Percentiles rank a stretch among this genome's conserved stretches.
Evolutionary conservation across 2,888 invertebrate genomes (phyloP).

Genomic region (Cryptophagus acutangulus): DNA sequence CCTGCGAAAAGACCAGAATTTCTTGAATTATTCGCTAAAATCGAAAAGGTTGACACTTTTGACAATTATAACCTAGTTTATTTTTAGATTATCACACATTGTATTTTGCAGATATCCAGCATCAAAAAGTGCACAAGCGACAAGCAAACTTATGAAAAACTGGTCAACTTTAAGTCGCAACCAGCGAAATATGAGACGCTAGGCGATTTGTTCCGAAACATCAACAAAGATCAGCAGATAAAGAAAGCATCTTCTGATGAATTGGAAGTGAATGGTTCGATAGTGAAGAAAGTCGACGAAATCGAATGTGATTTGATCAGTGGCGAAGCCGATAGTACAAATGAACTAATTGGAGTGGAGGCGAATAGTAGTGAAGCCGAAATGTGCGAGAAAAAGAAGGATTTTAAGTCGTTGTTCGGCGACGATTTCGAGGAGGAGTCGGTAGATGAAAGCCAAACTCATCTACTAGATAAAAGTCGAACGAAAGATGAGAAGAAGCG

Average conservation of each 20-base stretch:
- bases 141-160: conserved; percentile 50
- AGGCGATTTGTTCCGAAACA: conserved; percentile 51
- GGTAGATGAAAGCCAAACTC: conserved; percentile 12
- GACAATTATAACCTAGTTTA: conserved; percentile 29
- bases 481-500: conserved; percentile 15
- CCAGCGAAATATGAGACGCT: conserved; percentile 48
- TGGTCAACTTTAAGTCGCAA: conserved; percentile 55
- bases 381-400: conserved; percentile 24
- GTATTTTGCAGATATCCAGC: conserved; percentile 55
- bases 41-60: no score
- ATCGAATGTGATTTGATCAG: conserved; percentile 5
- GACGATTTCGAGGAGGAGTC: conserved; percentile 18
- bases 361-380: conserved; percentile 23
- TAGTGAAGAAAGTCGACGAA: conserved; percentile 9
- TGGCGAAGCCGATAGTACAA: conserved; percentile 9
- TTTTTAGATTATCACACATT: conserved; percentile 31
- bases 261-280: conserved; percentile 14
- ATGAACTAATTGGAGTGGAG: conserved; percentile 9
- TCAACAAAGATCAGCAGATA: conserved; percentile 38
- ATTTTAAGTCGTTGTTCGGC: conserved; percentile 25
- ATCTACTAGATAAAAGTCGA: conserved; percentile 5
- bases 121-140: conserved; percentile 56
- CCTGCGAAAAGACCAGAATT: no score
- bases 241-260: conserved; percentile 30
- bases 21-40: no score